Conservation (phyloP, 2,888 invertebrate genomes). For the Fissipunctia ypsillon region DNA sequence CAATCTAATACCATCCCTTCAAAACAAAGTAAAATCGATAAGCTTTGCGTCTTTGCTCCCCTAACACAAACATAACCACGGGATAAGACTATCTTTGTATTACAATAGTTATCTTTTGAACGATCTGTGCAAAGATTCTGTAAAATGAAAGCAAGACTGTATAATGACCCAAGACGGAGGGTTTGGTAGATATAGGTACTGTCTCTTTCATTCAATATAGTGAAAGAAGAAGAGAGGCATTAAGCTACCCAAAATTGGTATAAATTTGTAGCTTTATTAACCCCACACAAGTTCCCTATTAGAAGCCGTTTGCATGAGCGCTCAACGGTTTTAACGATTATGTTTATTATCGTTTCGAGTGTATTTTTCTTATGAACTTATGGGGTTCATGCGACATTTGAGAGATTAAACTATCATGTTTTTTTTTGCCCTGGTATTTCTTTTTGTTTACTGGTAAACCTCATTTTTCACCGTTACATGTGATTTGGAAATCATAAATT, state of each 20-base stretch:
- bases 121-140: slow-evolving; percentile 48
- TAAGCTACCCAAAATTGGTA: neutral
- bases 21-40: slow-evolving; percentile 34
- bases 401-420: no score
- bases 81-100: slow-evolving; percentile 42
- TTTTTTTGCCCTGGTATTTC: neutral
- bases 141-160: slow-evolving; percentile 47
- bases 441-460: neutral
- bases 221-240: neutral
- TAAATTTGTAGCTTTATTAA: no score
- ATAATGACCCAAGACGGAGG: slow-evolving; percentile 27
- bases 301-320: no score
- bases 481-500: neutral
- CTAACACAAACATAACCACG: slow-evolving; percentile 34
- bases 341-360: no score
- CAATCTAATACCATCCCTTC: neutral
- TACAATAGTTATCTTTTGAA: slow-evolving; percentile 55
- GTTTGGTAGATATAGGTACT: slow-evolving; percentile 13
- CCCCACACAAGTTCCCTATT: no score
- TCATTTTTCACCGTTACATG: neutral
- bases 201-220: neutral
- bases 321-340: no score
- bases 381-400: no score
- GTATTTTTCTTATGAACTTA: no score
- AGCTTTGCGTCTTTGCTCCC: slow-evolving; percentile 19